A percentile compares a stretch with the other conserved stretches of the same genome.
Evolutionary conservation across 2,113 vertebrate species (phyloP).

Genomic region (Elaphurus davidianus): DNA sequence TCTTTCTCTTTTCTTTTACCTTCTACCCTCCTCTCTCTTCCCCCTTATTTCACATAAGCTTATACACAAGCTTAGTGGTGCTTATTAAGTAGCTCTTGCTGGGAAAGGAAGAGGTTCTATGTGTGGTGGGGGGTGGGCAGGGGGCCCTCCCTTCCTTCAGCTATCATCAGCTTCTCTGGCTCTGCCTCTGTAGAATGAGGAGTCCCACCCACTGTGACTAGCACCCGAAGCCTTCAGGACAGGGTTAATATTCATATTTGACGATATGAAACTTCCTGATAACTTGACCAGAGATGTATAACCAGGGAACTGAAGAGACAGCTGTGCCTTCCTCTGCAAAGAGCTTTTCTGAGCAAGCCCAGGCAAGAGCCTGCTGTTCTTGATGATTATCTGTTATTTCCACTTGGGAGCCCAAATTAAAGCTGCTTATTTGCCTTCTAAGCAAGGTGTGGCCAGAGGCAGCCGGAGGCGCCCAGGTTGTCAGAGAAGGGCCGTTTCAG

Average conservation of each 20-base stretch:
- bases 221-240: neutral
- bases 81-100: neutral
- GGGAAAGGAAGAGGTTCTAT: neutral
- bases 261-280: slow-evolving; percentile 22
- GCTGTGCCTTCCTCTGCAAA: neutral
- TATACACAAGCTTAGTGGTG: neutral
- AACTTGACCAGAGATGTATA: neutral
- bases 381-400: slow-evolving; percentile 64
- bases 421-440: slow-evolving; percentile 50
- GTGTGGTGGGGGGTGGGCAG: neutral
- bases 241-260: slow-evolving; percentile 53
- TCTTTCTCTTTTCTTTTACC: neutral
- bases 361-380: slow-evolving; percentile 48
- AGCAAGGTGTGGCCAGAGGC: slow-evolving; percentile 2
- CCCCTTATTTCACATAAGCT: neutral
- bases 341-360: slow-evolving; percentile 62
- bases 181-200: neutral
- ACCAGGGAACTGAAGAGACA: neutral
- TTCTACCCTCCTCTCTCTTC: neutral
- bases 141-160: neutral
- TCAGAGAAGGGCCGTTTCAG: slow-evolving; percentile 11
- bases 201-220: slow-evolving; percentile 38
- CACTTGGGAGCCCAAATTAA: slow-evolving; percentile 52
- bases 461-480: neutral
- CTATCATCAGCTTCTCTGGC: neutral